Percentiles rank a stretch among this genome's conserved stretches.
phyloP scores from a whole-genome alignment of 2,888 invertebrate genomes.

The Eristalis tenax region DNA sequence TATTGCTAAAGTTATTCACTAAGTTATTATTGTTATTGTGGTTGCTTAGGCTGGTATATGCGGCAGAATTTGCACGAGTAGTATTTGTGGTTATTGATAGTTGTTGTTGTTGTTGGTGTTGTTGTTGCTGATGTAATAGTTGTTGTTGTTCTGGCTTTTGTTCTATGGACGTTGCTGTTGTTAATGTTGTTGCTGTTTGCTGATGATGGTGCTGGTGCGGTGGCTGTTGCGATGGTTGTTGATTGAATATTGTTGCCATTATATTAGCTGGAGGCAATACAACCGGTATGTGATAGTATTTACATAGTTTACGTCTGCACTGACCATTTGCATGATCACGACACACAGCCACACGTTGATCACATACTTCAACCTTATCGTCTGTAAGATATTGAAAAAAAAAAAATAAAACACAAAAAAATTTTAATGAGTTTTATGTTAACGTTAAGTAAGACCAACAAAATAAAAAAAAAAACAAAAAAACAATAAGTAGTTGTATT shows the following conservation, averaged over 20 bases:
- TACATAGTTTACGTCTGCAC: slow-evolving; percentile 96
- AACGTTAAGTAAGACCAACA: too few relatives aligned
- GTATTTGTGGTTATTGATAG: slow-evolving; percentile 75
- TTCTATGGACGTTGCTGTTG: slow-evolving; percentile 68
- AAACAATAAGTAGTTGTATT: not conserved
- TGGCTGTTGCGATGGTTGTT: slow-evolving; percentile 70
- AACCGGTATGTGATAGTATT: slow-evolving; percentile 98
- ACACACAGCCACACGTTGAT: slow-evolving; percentile 97
- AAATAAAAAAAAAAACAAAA: not conserved
- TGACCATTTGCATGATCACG: slow-evolving; percentile 97
- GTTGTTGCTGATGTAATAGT: slow-evolving; percentile 68
- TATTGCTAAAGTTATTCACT: slow-evolving; percentile 60
- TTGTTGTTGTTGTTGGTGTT: slow-evolving; percentile 73
- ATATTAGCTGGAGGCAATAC: slow-evolving; percentile 91
- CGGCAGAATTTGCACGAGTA: slow-evolving; percentile 78
- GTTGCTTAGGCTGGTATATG: slow-evolving; percentile 71
- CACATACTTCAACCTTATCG: slow-evolving; percentile 96
- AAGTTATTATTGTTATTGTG: slow-evolving; percentile 73
- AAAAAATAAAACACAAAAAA: slow-evolving; percentile 1
- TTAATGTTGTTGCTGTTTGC: slow-evolving; percentile 72
- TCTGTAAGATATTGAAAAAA: slow-evolving; percentile 84
- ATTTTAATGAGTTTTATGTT: too few relatives aligned
- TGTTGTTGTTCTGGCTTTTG: slow-evolving; percentile 38
- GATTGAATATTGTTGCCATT: slow-evolving; percentile 84
- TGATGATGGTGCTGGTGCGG: slow-evolving; percentile 48